Evolutionary conservation across 2,797 vertebrate species (phyloP).

Genomic region (Heteromormyrus szaboi): DNA sequence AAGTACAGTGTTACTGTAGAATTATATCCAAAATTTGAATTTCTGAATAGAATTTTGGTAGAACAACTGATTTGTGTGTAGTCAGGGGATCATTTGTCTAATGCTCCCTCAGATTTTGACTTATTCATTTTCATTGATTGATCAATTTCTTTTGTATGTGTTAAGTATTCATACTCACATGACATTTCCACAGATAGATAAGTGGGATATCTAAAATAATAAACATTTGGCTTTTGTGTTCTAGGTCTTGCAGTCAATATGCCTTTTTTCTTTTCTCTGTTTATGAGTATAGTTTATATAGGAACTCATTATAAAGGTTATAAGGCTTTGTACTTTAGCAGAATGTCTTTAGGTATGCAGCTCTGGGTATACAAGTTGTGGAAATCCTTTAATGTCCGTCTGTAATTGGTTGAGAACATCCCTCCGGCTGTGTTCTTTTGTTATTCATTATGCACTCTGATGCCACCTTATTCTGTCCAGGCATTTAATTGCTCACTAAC

Average conservation of each 20-base stretch:
- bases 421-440: background rate
- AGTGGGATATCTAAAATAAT: slow-evolving; percentile 1
- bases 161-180: background rate
- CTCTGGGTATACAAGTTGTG: background rate
- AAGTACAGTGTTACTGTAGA: background rate
- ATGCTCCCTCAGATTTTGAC: background rate
- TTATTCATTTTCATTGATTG: background rate
- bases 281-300: background rate
- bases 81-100: background rate
- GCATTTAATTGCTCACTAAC: background rate
- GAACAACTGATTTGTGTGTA: background rate
- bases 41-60: background rate
- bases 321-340: background rate
- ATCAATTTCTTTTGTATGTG: background rate
- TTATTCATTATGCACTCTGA: background rate
- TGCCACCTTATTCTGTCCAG: background rate
- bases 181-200: background rate
- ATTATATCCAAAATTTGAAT: background rate
- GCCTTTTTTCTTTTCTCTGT: background rate
- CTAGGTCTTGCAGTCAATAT: background rate
- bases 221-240: background rate
- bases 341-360: background rate
- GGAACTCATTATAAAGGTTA: background rate
- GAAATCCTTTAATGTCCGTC: background rate
- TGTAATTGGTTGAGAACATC: background rate